Conservation (phyloP, 2,797 vertebrate species). For the Chloroceryle amazona region DNA sequence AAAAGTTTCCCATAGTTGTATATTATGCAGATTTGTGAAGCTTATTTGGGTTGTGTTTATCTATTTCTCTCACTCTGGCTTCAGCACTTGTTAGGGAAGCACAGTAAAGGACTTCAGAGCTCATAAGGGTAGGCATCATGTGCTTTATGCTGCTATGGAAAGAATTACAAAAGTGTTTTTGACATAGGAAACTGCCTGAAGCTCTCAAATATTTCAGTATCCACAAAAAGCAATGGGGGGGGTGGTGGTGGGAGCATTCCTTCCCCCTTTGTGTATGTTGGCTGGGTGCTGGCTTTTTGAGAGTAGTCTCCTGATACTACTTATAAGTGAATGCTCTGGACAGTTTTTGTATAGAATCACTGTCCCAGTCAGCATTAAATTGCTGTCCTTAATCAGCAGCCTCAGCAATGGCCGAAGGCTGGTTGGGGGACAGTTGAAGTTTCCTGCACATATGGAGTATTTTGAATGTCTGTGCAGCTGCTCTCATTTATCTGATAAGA, state of each 20-base stretch:
- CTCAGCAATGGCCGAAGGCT: not conserved
- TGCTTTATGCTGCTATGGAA: not conserved
- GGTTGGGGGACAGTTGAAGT: not conserved
- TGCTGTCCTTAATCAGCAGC: not conserved
- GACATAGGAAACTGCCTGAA: not conserved
- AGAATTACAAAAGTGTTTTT: not conserved
- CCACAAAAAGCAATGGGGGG: not conserved
- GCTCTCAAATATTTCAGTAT: not conserved
- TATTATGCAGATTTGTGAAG: not conserved
- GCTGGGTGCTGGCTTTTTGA: not conserved
- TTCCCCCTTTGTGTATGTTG: not conserved
- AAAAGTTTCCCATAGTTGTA: not conserved
- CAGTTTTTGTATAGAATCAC: constrained; percentile 7
- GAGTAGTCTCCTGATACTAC: not conserved
- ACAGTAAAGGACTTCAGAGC: not conserved
- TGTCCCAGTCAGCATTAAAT: constrained; percentile 10
- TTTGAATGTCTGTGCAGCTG: not conserved
- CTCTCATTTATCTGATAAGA: not conserved
- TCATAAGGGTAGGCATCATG: not conserved
- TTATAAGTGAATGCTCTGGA: not conserved
- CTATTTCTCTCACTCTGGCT: not conserved
- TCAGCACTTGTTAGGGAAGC: not conserved
- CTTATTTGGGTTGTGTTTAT: not conserved
- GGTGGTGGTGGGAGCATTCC: not conserved
- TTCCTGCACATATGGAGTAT: not conserved